Evolutionary conservation across 2,113 vertebrate species (phyloP).

Genomic region (Neolamprologus caudopunctatus): DNA sequence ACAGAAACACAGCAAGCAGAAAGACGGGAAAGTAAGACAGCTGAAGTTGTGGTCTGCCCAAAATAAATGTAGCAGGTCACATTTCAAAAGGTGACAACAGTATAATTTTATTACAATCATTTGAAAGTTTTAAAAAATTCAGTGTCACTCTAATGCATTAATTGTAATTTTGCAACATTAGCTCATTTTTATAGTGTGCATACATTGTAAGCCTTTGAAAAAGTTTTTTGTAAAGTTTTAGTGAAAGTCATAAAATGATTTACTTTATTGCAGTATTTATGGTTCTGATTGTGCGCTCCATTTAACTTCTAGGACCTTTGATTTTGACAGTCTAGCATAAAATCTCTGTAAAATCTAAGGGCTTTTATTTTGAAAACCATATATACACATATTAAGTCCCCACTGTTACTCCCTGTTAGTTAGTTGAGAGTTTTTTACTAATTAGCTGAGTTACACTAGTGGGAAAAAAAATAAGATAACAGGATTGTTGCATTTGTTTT

Average conservation of each 20-base stretch:
- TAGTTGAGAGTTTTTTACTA: not conserved
- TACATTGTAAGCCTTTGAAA: not conserved
- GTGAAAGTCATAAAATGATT: not conserved
- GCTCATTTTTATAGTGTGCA: not conserved
- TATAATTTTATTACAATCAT: not conserved
- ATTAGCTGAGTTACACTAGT: not conserved
- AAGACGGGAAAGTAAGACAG: accelerated
- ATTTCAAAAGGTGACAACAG: not conserved
- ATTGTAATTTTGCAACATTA: not conserved
- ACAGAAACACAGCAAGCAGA: accelerated
- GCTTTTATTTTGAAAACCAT: not conserved
- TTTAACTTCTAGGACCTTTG: not conserved
- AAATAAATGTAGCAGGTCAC: not conserved
- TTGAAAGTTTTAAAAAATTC: not conserved
- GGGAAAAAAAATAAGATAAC: not conserved
- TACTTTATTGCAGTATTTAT: not conserved
- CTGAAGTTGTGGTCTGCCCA: not conserved
- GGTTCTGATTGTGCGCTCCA: not conserved
- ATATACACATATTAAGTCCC: not conserved
- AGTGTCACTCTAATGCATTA: not conserved
- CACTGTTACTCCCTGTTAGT: not conserved
- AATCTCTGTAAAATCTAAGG: not conserved
- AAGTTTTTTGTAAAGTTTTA: not conserved
- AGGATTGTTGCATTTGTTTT: accelerated
- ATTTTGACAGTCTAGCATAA: not conserved